These are phyloP conservation scores for Adrianichthys oophorus DNA, from an alignment of 2,797 vertebrate genomes.

Conservation along the genomic window DNA sequence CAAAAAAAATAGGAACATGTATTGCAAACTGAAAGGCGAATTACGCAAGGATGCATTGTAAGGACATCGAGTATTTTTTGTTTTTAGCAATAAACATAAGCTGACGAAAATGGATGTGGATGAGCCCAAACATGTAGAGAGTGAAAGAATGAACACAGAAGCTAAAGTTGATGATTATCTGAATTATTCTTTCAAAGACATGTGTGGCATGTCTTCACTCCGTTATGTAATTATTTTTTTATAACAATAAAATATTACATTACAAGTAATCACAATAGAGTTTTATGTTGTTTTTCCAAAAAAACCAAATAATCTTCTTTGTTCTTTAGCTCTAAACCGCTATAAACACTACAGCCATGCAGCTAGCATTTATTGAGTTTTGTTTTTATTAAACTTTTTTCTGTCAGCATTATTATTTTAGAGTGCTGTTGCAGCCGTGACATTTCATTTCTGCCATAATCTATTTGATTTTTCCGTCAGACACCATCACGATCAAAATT, in stretches of 20 bases:
- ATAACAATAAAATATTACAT: not conserved
- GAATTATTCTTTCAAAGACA: conserved; percentile 8
- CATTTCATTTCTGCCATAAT: conserved; percentile 33
- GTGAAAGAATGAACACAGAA: conserved; percentile 13
- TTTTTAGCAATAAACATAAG: conserved; percentile 27
- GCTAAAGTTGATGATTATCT: conserved; percentile 28
- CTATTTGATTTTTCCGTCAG: conserved; percentile 43
- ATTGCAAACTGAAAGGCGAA: not conserved
- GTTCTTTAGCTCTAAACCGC: conserved; percentile 15
- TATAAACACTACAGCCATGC: conserved; percentile 16
- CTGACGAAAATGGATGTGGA: conserved; percentile 21
- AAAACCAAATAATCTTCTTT: conserved; percentile 16
- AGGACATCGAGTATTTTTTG: not conserved
- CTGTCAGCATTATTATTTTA: conserved; percentile 17
- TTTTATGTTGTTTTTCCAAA: conserved; percentile 2
- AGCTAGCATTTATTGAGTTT: conserved; percentile 13
- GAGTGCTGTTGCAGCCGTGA: conserved; percentile 11
- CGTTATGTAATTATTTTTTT: not conserved
- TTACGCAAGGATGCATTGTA: not conserved
- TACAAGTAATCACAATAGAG: not conserved
- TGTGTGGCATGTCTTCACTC: not conserved
- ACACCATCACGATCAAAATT: conserved; percentile 43
- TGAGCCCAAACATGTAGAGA: conserved; percentile 8
- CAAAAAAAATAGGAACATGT: not conserved
- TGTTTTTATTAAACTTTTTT: conserved; percentile 27